Percentiles rank a stretch among this genome's conserved stretches.
Conservation (phyloP, 2,797 vertebrate genomes). For the Characodon lateralis region DNA sequence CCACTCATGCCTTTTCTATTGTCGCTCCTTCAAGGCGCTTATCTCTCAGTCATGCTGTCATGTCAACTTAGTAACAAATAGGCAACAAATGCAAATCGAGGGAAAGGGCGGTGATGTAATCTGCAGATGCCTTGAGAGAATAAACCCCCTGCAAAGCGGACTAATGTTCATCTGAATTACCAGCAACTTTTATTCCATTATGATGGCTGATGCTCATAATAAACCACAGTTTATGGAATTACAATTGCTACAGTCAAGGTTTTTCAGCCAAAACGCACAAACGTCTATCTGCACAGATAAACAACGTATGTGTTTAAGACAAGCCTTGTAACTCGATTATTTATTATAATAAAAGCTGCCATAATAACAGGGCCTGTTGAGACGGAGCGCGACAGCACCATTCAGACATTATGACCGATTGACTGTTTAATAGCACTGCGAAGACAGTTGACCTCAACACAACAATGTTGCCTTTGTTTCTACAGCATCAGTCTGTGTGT, state of each 20-base stretch:
- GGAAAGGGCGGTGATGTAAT: constrained; percentile 59
- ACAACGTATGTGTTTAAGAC: constrained; percentile 14
- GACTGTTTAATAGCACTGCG: constrained; percentile 44
- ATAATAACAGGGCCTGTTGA: constrained; percentile 10
- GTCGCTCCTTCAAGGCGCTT: constrained; percentile 53
- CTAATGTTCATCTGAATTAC: constrained; percentile 56
- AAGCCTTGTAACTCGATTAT: background rate
- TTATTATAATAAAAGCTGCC: constrained; percentile 22
- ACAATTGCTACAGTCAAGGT: constrained; percentile 1
- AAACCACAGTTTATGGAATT: constrained; percentile 20
- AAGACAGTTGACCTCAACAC: constrained; percentile 42
- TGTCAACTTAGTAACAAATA: constrained; percentile 37
- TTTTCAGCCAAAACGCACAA: background rate
- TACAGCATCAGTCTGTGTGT: constrained; percentile 2
- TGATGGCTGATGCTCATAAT: constrained; percentile 39
- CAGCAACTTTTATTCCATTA: constrained; percentile 31
- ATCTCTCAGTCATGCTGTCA: constrained; percentile 51
- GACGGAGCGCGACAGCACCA: constrained; percentile 46
- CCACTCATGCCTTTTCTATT: constrained; percentile 47
- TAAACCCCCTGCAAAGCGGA: constrained; percentile 18
- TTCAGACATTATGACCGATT: constrained; percentile 49
- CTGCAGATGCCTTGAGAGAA: constrained; percentile 36
- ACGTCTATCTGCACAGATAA: background rate
- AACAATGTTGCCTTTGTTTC: constrained; percentile 43
- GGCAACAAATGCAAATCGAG: constrained; percentile 42